A percentile compares a stretch with the other conserved stretches of the same genome.
phyloP scores from a whole-genome alignment of 1,140 invertebrate species.

The Battus philenor region DNA sequence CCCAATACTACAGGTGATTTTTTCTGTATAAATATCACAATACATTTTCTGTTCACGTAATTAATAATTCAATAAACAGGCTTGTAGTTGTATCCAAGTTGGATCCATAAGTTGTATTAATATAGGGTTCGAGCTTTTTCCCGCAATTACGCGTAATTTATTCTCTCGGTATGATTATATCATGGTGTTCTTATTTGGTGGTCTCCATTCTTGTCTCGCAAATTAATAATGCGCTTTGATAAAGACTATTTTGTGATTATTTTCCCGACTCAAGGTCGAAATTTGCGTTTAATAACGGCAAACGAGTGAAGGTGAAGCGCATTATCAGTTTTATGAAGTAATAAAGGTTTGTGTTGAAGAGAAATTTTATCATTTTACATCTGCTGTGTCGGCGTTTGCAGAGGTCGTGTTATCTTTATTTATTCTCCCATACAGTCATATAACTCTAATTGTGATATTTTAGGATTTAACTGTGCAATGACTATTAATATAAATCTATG shows the following conservation, averaged over 20 bases:
- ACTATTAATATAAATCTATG: too few relatives aligned
- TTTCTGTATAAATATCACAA: conserved; percentile 23
- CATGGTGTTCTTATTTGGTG: conserved; percentile 29
- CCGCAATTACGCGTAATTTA: conserved; percentile 34
- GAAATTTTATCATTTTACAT: conserved; percentile 26
- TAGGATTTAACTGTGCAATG: too few relatives aligned
- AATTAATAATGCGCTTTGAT: conserved; percentile 19
- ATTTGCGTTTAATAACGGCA: conserved; percentile 15
- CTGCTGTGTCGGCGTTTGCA: conserved; percentile 9
- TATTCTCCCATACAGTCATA: too few relatives aligned
- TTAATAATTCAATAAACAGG: conserved; percentile 32
- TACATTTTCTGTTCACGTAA: conserved; percentile 23
- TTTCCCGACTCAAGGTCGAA: conserved; percentile 20
- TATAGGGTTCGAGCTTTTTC: conserved; percentile 20
- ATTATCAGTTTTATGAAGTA: conserved; percentile 32
- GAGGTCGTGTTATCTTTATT: conserved; percentile 12
- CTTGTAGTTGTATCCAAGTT: conserved; percentile 19
- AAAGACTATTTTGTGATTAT: conserved; percentile 17
- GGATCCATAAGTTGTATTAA: not conserved
- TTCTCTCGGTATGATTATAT: conserved; percentile 21
- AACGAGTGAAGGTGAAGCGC: not conserved
- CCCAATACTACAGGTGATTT: conserved; percentile 9
- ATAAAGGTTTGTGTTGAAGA: conserved; percentile 21
- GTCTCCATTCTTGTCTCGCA: conserved; percentile 25
- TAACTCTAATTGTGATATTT: too few relatives aligned